phyloP scores from a whole-genome alignment of 2,888 invertebrate genomes.

The Unio pictorum region DNA sequence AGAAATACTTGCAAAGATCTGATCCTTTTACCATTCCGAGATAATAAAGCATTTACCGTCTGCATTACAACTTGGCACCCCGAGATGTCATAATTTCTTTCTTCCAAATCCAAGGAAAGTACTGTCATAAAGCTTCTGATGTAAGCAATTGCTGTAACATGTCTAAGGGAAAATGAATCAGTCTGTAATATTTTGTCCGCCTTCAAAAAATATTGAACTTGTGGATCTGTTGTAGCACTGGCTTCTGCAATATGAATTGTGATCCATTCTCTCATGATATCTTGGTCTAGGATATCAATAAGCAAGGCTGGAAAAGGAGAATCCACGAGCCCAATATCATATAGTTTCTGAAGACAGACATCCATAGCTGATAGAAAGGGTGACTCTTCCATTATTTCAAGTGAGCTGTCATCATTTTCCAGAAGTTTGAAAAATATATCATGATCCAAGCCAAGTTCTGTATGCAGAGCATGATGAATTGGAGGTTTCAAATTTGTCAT shows the following conservation, averaged over 20 bases:
- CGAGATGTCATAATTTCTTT: no score
- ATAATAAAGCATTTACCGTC: no score
- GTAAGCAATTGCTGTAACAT: no score
- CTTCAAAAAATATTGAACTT: no score
- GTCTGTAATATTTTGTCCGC: no score
- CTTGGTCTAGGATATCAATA: constrained; percentile 12
- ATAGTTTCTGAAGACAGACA: constrained; percentile 3
- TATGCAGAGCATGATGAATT: constrained; percentile 5
- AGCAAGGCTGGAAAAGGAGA: constrained; percentile 11
- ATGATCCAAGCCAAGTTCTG: constrained; percentile 2
- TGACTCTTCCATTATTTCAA: no score
- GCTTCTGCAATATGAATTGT: no score
- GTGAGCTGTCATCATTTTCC: neutral
- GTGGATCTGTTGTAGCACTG: no score
- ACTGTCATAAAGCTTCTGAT: no score
- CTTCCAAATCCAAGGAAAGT: no score
- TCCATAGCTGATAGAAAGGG: constrained; percentile 4
- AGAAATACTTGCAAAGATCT: constrained; percentile 5
- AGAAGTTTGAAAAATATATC: neutral
- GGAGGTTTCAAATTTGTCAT: constrained; percentile 10
- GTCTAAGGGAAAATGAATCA: no score
- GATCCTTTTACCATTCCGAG: neutral
- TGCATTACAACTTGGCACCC: no score
- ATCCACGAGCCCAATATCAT: neutral
- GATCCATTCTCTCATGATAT: neutral